Conservation (phyloP, 1,140 invertebrate genomes). For the Macrotrachela quadricornifera region DNA sequence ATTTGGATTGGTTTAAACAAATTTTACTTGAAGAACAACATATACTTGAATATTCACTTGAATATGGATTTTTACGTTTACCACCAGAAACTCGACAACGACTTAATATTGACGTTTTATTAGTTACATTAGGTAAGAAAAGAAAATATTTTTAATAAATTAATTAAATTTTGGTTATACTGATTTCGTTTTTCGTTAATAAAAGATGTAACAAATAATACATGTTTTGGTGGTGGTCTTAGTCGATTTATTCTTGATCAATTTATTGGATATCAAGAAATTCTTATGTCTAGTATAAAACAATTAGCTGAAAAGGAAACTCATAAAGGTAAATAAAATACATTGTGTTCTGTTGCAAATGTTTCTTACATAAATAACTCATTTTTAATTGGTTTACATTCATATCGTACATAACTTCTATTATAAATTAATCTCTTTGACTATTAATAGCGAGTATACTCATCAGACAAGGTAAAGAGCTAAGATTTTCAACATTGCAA, state of each 20-base stretch:
- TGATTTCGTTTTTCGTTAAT: no score
- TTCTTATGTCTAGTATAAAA: conserved; percentile 86
- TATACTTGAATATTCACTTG: conserved; percentile 87
- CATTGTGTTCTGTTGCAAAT: no score
- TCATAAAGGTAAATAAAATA: conserved; percentile 50
- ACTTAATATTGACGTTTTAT: conserved; percentile 71
- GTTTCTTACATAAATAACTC: no score
- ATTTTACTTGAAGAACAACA: conserved; percentile 55
- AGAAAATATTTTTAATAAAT: no score
- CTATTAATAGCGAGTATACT: no score
- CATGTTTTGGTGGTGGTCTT: conserved; percentile 74
- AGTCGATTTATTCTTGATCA: conserved; percentile 69
- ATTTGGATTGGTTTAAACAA: no score
- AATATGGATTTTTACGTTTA: conserved; percentile 80
- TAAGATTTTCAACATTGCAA: no score
- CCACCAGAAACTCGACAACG: conserved; percentile 56
- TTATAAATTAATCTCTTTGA: no score
- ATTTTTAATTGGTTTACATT: no score
- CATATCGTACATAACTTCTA: no score
- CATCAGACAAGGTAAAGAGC: no score
- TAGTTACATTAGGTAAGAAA: conserved; percentile 45
- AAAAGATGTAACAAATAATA: conserved; percentile 9
- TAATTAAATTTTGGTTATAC: no score
- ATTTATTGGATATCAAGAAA: conserved; percentile 82
- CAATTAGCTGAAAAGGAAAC: conserved; percentile 78